Evolutionary conservation across 1,140 invertebrate species (phyloP), one percentile per base, ranked within the genome.

Genomic region (Euschistus heros): DNA sequence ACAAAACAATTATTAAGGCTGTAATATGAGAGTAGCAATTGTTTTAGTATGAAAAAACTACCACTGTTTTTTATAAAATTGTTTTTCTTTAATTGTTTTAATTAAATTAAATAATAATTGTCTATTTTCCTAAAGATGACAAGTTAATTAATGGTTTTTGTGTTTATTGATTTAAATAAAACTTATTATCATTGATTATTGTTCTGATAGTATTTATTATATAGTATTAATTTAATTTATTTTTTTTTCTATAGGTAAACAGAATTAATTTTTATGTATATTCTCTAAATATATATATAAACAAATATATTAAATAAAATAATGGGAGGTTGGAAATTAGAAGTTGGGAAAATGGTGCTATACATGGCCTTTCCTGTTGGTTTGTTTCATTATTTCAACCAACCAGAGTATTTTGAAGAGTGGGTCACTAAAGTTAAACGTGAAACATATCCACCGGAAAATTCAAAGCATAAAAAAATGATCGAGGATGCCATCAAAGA

Each of bases 351-450:
- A 77, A 92, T 95, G 89, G 82, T 81, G 26, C 71, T 92, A 65
- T 95, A 94, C 71, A 86, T 94, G 78, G 76, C 82, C 0, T 94
- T 94, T 75, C 92, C 92, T 0, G 89, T 94, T 5, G 78, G 73
- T 4, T 70, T 89, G 14, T 95, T 94, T 71, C 88, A 93, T 74
- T 82, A 84, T 67, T 93, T 92, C 71, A 93, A 94, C 75, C 87
- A 92, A 71, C 86, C 90, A 7, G 78, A 82, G 54, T 86, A 86
- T 72, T 92, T 90, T 74, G 88, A 92, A 73, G 80, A 88, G 66
- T 88, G 83, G 82, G 82, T 92, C 7, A 84, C 82, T 30, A 80
- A 86, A 66, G 84, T 81, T 46, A 86, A 85, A 71, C 74, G 82
- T 26, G 78, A 88, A 70, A 73, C 84, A 17, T 87, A 82, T 73